These are phyloP conservation scores for Corapipo altera DNA, from an alignment of 2,113 vertebrate genomes.

Conservation along the genomic window DNA sequence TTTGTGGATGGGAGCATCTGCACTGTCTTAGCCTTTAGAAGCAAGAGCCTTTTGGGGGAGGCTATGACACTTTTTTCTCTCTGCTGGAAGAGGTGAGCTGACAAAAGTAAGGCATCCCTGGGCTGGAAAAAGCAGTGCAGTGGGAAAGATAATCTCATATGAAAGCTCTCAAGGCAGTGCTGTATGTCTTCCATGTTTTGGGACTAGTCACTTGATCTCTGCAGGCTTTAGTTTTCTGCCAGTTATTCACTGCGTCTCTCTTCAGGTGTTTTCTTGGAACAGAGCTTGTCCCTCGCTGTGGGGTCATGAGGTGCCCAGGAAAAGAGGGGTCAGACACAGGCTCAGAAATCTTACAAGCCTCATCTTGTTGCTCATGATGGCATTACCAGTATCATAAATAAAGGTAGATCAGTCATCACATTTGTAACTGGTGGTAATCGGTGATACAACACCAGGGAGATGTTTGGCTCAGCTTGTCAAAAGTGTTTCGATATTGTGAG, in stretches of 20 bases:
- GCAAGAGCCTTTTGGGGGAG: background rate
- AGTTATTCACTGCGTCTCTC: background rate
- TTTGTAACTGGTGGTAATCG: background rate
- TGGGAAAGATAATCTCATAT: background rate
- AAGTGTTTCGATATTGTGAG: background rate
- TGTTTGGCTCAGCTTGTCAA: background rate
- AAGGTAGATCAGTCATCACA: background rate
- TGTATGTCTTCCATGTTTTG: background rate
- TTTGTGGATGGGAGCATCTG: background rate
- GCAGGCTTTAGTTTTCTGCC: background rate
- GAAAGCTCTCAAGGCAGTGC: background rate
- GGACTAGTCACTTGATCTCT: background rate
- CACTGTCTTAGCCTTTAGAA: fast-evolving
- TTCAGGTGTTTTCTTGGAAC: background rate
- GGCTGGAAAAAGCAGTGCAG: background rate
- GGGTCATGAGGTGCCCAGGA: background rate
- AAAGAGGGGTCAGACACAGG: background rate
- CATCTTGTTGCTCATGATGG: background rate
- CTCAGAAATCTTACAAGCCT: background rate
- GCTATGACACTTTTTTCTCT: background rate
- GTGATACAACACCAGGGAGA: background rate
- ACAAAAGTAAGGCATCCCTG: background rate
- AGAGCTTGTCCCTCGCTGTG: background rate
- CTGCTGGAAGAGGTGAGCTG: background rate
- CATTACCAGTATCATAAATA: background rate